Evolutionary conservation across 2,797 vertebrate genomes (phyloP).

Genomic region (Syndactyla subalaris): DNA sequence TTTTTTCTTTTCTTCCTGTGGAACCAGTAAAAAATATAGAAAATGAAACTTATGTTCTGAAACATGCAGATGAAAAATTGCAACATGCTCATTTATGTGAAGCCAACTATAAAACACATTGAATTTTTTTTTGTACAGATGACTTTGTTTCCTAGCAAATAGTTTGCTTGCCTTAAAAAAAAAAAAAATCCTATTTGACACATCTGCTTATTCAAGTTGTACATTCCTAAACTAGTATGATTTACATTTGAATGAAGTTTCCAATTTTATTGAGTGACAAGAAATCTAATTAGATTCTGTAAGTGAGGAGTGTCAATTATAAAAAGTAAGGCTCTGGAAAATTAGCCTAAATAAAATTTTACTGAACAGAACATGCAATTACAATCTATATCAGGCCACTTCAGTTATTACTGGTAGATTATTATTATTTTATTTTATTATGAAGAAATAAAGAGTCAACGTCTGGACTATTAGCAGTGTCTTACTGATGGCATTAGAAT

Average conservation of each 20-base stretch:
- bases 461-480: neutral
- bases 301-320: conserved; percentile 25
- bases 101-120: neutral
- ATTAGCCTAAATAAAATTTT: conserved; percentile 43
- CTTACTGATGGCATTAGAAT: neutral
- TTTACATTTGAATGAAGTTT: conserved; percentile 67
- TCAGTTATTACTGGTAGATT: neutral
- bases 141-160: neutral
- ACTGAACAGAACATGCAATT: conserved; percentile 27
- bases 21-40: neutral
- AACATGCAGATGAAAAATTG: neutral
- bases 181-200: neutral
- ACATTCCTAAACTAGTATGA: conserved; percentile 1
- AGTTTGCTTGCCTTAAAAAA: conserved; percentile 5
- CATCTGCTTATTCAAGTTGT: conserved; percentile 27
- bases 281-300: conserved; percentile 57
- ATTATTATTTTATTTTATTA: neutral
- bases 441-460: neutral
- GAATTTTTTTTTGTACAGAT: conserved; percentile 2
- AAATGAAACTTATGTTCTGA: neutral
- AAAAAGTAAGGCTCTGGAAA: conserved; percentile 42
- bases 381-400: conserved; percentile 9
- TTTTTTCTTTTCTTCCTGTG: too few species aligned
- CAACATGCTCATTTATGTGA: neutral
- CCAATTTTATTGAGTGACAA: conserved; percentile 49